phyloP scores from a whole-genome alignment of 2,113 vertebrate species.

The Puffinus mauretanicus region DNA sequence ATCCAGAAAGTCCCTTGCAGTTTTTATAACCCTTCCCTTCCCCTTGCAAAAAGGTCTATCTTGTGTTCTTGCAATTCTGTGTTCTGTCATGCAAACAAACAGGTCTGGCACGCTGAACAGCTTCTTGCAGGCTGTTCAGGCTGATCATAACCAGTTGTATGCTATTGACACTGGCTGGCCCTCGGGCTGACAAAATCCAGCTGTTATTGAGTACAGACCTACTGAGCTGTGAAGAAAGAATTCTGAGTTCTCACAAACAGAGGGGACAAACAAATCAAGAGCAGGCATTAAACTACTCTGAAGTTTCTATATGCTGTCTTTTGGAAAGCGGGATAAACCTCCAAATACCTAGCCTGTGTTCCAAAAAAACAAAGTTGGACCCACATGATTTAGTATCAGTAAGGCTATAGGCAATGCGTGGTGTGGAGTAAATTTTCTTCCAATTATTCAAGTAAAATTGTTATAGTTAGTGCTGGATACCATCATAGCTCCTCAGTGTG shows the following conservation, averaged over 20 bases:
- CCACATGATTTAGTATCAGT: neutral
- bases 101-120: neutral
- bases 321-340: neutral
- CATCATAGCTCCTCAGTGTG: neutral
- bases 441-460: neutral
- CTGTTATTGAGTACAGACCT: neutral
- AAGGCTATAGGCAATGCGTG: neutral
- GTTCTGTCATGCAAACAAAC: neutral
- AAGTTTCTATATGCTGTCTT: neutral
- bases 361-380: neutral
- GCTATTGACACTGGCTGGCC: constrained; percentile 12
- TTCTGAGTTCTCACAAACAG: neutral
- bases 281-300: neutral
- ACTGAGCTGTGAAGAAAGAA: constrained; percentile 12
- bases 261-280: neutral
- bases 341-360: neutral
- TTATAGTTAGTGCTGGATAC: neutral
- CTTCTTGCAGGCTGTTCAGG: constrained; percentile 14
- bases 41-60: neutral
- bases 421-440: neutral
- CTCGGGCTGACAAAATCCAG: neutral
- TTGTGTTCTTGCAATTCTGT: neutral
- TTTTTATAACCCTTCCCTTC: neutral
- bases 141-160: constrained; percentile 14
- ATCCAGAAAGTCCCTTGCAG: neutral